Evolutionary conservation across 2,113 vertebrate genomes (phyloP), one percentile per base, ranked within the genome.

Genomic region (Lycocorax pyrrhopterus): DNA sequence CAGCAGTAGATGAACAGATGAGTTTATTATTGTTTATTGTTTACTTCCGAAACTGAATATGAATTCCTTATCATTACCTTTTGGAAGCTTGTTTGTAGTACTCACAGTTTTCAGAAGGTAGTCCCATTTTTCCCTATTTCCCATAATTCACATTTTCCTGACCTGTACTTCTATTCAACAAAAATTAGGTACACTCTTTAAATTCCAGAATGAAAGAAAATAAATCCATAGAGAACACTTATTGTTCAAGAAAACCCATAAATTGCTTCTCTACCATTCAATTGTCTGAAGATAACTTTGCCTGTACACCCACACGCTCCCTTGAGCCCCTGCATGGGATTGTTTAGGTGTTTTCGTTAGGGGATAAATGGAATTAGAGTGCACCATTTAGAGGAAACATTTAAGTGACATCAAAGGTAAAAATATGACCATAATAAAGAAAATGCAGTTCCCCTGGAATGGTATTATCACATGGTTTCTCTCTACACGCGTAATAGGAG

Each of bases 341-440:
- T 82, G 58, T 85, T 95, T 62, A 58, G 49, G 59, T 89, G 71
- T 91, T 94, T 94, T 60, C 78, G 32, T 89, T 82, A 85, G 75
- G 26, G 58, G 3, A 68, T 69, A 89, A 79, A 76, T 39, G 37
- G 84, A 87, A 87, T 83, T 76, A 79, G 62, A 79, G 23, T 66
- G 16, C n/a, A 35, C 13, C 22, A 12, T 87, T 84, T 89, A 89
- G 74, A 76, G 53, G 71, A 87, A 76, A 49, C 5, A 46, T 81
- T 89, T 89, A 84, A 69, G 43, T 55, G 71, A 13, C 51, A 94
- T 76, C 58, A 76, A 53, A 84, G n/a, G 41, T 84, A 58, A 87
- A 97, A 91, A 69, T 87, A 76, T 67, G 20, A 55, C 58, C 37
- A 33, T 76, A 92, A 81, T 92, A 79, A 82, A 93, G 62, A 79